A percentile compares a stretch with the other conserved stretches of the same genome.
phyloP scores from a whole-genome alignment of 1,140 invertebrate species.

The Drosophila hydei region DNA sequence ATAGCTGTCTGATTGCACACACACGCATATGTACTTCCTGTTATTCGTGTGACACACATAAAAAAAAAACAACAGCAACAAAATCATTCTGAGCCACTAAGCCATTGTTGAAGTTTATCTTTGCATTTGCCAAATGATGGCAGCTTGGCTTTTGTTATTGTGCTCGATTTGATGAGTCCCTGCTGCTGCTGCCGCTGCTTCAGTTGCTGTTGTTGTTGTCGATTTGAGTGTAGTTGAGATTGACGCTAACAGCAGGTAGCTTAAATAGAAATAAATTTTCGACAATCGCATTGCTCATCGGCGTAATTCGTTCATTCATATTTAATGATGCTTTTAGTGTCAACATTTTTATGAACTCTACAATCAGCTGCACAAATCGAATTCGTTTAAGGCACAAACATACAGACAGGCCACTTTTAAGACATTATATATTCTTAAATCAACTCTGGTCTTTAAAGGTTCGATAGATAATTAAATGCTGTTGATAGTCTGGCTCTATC shows the following conservation, averaged over 20 bases:
- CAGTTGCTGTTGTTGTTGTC: constrained; percentile 12
- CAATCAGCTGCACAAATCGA: not conserved
- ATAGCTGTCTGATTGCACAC: constrained; percentile 52
- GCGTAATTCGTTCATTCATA: constrained; percentile 42
- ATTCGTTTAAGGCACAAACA: too few species aligned
- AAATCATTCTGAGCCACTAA: constrained; percentile 72
- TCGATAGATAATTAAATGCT: not conserved
- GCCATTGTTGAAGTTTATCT: constrained; percentile 79
- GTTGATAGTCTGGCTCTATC: not conserved
- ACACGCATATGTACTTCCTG: not conserved
- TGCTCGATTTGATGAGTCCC: constrained; percentile 27
- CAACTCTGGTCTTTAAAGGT: too few species aligned
- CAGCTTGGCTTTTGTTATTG: constrained; percentile 49
- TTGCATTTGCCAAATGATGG: constrained; percentile 74
- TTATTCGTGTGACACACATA: constrained; percentile 60
- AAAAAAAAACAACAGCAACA: constrained; percentile 38
- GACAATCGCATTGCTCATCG: constrained; percentile 35
- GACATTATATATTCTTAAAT: too few species aligned
- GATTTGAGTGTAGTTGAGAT: too few species aligned
- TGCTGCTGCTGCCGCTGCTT: constrained; percentile 16
- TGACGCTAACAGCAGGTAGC: constrained; percentile 64
- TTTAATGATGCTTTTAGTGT: constrained; percentile 43
- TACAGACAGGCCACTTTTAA: too few species aligned
- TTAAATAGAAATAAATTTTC: constrained; percentile 65
- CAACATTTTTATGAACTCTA: constrained; percentile 23